phyloP scores from a whole-genome alignment of 1,140 invertebrate species.

The Diorhabda sublineata region DNA sequence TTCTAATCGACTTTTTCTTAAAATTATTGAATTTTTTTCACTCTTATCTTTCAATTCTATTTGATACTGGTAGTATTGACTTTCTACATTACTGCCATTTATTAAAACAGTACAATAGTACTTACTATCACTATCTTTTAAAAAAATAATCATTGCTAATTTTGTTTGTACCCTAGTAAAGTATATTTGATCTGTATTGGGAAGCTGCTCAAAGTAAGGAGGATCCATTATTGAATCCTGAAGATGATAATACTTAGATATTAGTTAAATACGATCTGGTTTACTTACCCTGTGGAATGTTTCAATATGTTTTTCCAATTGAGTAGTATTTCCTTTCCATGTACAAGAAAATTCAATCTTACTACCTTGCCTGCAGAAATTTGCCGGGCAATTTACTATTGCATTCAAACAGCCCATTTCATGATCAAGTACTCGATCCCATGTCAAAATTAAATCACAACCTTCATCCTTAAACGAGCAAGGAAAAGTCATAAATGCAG shows the following conservation, averaged over 20 bases:
- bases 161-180: conserved; percentile 22
- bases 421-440: conserved; percentile 21
- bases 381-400: conserved; percentile 16
- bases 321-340: conserved; percentile 22
- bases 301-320: neutral
- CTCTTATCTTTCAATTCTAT: conserved; percentile 23
- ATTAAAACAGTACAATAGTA: conserved; percentile 19
- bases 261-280: neutral
- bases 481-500: conserved; percentile 23
- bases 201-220: conserved; percentile 18
- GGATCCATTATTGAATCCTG: conserved; percentile 18
- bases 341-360: conserved; percentile 16
- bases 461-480: conserved; percentile 25
- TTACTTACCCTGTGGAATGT: neutral
- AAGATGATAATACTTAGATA: conserved; percentile 15
- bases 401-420: conserved; percentile 25
- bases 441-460: conserved; percentile 18
- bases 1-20: conserved; percentile 23
- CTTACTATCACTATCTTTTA: conserved; percentile 15
- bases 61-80: conserved; percentile 28
- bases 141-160: conserved; percentile 18
- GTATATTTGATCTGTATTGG: conserved; percentile 19
- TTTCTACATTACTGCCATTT: conserved; percentile 25
- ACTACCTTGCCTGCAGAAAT: conserved; percentile 1
- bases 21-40: conserved; percentile 23